Percentiles rank a stretch among this genome's conserved stretches.
phyloP scores from a whole-genome alignment of 2,888 invertebrate genomes.

The Sycophila texana region DNA sequence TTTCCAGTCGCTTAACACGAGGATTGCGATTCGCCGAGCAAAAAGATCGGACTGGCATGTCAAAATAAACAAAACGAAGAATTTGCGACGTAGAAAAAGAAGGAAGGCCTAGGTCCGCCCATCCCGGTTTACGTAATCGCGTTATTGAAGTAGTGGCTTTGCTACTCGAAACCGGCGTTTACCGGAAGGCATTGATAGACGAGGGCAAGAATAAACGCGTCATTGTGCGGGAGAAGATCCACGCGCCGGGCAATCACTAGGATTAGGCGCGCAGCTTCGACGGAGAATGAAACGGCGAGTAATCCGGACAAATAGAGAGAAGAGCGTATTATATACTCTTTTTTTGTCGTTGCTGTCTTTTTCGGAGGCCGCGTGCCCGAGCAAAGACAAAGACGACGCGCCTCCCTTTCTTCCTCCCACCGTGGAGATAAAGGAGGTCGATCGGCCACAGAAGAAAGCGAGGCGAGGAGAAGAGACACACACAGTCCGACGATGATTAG shows the following conservation, averaged over 20 bases:
- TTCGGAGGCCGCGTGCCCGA: no score
- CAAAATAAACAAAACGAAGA: background rate
- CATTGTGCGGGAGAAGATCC: no score
- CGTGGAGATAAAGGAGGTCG: conserved; percentile 30
- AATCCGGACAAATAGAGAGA: conserved; percentile 12
- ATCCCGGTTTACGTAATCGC: conserved; percentile 39
- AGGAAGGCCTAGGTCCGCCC: background rate
- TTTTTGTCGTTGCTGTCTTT: background rate
- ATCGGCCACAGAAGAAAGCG: conserved; percentile 8
- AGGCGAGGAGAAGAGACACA: conserved; percentile 20
- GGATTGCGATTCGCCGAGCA: conserved; percentile 44
- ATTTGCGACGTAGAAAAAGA: background rate
- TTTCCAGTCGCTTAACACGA: conserved; percentile 57
- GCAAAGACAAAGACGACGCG: conserved; percentile 38
- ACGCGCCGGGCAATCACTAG: no score
- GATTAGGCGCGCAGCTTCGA: background rate
- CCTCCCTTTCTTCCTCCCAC: conserved; percentile 31
- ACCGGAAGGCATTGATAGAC: no score
- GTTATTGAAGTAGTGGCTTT: no score
- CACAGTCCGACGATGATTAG: conserved; percentile 64
- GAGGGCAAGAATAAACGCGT: background rate
- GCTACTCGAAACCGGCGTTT: background rate
- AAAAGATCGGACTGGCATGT: background rate
- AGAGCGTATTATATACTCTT: background rate
- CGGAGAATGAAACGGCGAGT: no score